Base-by-base conservation (phyloP, 2,888 invertebrate genomes). In the Cactoblastis cactorum region DNA sequence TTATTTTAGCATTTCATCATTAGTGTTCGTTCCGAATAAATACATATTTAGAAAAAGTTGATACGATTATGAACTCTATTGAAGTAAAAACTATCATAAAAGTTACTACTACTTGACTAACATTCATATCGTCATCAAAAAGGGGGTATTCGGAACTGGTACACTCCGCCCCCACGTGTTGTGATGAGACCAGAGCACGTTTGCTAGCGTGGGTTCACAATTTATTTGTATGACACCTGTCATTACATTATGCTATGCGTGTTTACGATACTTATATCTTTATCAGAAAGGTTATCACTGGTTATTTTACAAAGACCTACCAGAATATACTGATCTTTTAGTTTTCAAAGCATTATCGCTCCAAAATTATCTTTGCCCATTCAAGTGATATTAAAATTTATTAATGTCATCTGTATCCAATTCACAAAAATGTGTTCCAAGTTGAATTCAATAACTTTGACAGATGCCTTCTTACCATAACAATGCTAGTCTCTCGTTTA, bases 381-480 rank as follows among this genome's bases (percentile, higher is more conserved):
- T 45, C 45, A 35, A 50, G 28, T 50, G 24, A 52, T 56, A 57
- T 58, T 56, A 56, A 59, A 54, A 59, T 65, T 55, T 59, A 62
- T 61, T 51, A 38, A 53, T 50, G 56, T 56, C 54, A 69, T 69
- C 68, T 67, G 63, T 74, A 62, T 53, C 59, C 62, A 53, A 65
- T 63, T 62, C 67, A 62, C 56, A 63, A 64, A 67, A 61, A 60
- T 59, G 62, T 71, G 69, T 57, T 67, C 56, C 61, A 58, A 61
- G 51, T 62, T 65, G 58, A 59, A 65, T 64, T 70, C 71, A 73
- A 71, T 74, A 67, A 63, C 65, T 68, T 66, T 78, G 76, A 79
- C 74, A 69, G 78, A 79, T 77, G 61, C 63, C 69, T 69, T 68
- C 67, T 82, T 82, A 73, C 55, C 80, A 81, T 84, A 56, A 84